phyloP scores from a whole-genome alignment of 2,888 invertebrate genomes.

The Oscheius sp. region DNA sequence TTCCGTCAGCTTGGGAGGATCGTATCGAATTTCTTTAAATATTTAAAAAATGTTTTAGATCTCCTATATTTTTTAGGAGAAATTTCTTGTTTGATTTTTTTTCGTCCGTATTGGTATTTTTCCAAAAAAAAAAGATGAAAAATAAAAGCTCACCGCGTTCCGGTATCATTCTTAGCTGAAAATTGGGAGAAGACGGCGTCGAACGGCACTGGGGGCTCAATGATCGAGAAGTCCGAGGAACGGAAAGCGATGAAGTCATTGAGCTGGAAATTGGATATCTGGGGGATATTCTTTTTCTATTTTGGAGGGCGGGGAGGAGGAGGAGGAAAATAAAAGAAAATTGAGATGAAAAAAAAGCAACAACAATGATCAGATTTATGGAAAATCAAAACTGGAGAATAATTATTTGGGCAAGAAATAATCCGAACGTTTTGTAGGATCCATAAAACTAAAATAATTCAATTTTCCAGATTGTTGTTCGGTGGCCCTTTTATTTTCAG shows the following conservation, averaged over 20 bases:
- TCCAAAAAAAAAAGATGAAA: background rate
- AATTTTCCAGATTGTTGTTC: too few relatives aligned
- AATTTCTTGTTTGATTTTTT: too few relatives aligned
- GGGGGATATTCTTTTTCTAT: background rate
- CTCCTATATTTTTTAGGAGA: background rate
- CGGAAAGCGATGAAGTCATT: slow-evolving; percentile 55
- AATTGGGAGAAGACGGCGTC: slow-evolving; percentile 39
- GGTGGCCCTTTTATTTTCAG: too few relatives aligned
- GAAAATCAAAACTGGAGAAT: background rate
- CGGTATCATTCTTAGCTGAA: background rate
- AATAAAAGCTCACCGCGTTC: slow-evolving; percentile 8
- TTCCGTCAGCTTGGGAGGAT: too few relatives aligned
- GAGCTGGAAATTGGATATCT: slow-evolving; percentile 21
- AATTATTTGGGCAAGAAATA: too few relatives aligned
- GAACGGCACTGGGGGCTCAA: slow-evolving; percentile 54
- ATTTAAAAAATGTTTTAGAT: too few relatives aligned
- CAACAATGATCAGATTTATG: too few relatives aligned
- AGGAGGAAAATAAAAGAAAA: background rate
- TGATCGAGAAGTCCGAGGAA: slow-evolving; percentile 60
- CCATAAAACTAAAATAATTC: too few relatives aligned
- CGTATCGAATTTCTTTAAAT: too few relatives aligned
- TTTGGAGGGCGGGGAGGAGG: background rate
- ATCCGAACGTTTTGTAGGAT: too few relatives aligned
- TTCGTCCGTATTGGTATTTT: too few relatives aligned
- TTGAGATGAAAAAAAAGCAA: background rate